Evolutionary conservation across 2,888 invertebrate genomes (phyloP).

Genomic region (Heliconius ethilla): DNA sequence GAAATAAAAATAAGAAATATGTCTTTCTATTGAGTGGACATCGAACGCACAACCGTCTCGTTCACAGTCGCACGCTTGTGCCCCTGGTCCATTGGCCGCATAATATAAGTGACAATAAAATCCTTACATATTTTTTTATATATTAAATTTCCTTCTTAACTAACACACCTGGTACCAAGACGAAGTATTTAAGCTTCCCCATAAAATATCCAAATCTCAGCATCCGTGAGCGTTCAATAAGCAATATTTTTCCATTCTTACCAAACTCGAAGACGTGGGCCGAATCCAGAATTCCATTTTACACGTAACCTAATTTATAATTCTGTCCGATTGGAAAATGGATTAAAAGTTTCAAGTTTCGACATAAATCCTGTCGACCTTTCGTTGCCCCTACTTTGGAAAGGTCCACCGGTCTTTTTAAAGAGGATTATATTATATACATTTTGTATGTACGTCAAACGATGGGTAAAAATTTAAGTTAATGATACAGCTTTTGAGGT

Average conservation of each 20-base stretch:
- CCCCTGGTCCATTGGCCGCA: too few relatives aligned
- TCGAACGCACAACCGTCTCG: too few relatives aligned
- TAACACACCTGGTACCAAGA: too few relatives aligned
- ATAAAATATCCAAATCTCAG: background rate
- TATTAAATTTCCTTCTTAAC: too few relatives aligned
- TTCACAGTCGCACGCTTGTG: too few relatives aligned
- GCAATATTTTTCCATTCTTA: slow-evolving; percentile 27
- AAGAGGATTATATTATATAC: slow-evolving; percentile 19
- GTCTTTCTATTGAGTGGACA: too few relatives aligned
- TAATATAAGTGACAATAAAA: too few relatives aligned
- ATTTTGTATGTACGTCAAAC: slow-evolving; percentile 12
- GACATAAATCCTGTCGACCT: slow-evolving; percentile 24
- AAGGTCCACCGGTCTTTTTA: slow-evolving; percentile 18
- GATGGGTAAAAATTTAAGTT: background rate
- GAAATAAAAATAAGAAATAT: too few relatives aligned
- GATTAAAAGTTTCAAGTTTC: slow-evolving; percentile 29
- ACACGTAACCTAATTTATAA: slow-evolving; percentile 29
- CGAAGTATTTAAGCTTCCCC: background rate
- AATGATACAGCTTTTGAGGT: slow-evolving; percentile 1
- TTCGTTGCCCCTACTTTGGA: slow-evolving; percentile 19
- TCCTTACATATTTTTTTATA: too few relatives aligned
- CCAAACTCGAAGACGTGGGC: slow-evolving; percentile 22
- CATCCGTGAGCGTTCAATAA: slow-evolving; percentile 16
- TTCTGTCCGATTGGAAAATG: slow-evolving; percentile 25
- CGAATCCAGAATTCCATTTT: slow-evolving; percentile 9